These are phyloP conservation scores for Rhagoletis zephyria DNA, from an alignment of 1,140 invertebrate genomes.

Conservation along the genomic window DNA sequence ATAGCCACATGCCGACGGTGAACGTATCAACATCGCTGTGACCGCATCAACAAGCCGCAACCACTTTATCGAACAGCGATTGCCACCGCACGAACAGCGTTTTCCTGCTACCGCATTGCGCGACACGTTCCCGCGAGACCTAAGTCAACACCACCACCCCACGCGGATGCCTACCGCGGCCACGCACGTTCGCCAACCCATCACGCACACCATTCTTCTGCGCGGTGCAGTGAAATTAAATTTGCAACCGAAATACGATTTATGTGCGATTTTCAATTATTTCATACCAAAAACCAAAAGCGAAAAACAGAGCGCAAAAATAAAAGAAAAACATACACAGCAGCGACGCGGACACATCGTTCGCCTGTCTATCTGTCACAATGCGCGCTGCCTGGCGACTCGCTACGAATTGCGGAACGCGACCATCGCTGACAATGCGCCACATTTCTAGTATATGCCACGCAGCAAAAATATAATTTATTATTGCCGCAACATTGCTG, in stretches of 20 bases:
- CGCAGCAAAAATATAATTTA: slow-evolving; percentile 49
- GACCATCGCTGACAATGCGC: not conserved
- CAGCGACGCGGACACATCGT: not conserved
- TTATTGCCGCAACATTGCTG: slow-evolving; percentile 26
- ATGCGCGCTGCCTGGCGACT: not conserved
- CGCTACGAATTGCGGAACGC: not conserved
- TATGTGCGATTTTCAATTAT: slow-evolving; percentile 55
- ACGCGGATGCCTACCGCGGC: not conserved
- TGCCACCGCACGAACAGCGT: slow-evolving; percentile 43
- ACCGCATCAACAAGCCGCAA: slow-evolving; percentile 29
- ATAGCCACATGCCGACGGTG: not conserved
- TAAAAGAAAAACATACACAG: not conserved
- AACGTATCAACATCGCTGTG: not conserved
- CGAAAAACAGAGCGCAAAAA: not conserved
- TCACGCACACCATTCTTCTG: no score
- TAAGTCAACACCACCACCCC: not conserved
- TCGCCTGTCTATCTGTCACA: slow-evolving; percentile 37
- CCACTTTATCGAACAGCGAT: slow-evolving; percentile 45
- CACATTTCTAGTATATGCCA: not conserved
- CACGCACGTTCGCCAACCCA: slow-evolving; percentile 13
- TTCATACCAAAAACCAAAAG: slow-evolving; percentile 17
- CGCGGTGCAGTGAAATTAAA: slow-evolving; percentile 5
- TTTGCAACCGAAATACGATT: slow-evolving; percentile 53
- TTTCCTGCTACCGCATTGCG: slow-evolving; percentile 34
- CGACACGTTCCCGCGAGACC: slow-evolving; percentile 27